Evolutionary conservation across 2,113 vertebrate species (phyloP), one percentile per base, ranked within the genome.

Genomic region (Neomonachus schauinslandi): DNA sequence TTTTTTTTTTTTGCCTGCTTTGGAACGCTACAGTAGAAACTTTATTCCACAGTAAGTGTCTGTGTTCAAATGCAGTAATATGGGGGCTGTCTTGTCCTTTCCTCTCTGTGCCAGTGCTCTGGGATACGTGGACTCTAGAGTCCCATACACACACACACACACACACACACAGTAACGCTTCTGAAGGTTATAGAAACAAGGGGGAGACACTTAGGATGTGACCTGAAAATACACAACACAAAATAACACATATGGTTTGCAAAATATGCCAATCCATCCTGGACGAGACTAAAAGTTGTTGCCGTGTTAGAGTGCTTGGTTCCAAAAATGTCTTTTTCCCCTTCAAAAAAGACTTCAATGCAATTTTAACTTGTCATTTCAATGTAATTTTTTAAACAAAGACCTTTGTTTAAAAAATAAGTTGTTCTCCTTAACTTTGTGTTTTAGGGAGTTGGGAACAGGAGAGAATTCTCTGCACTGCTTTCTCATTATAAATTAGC

Each of bases 351-450:
- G 26, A 88, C 61, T 51, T 86, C 22, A 36, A 31, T 53, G 33
- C 57, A 19, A 83, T 6, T 82, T 4, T n/a, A 76, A 83, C 46
- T 10, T 67, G 22, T 53, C 24, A 86, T 74, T 57, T 59, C 76
- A 94, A 82, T 59, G 55, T 15, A 36, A 51, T 49, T 55, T 92
- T 89, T 91, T 81, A 85, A 96, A 92, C 14, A 88, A 77, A 80
- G 22, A 63, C 80, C 74, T 94, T 39, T 39, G 39, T 39, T 39
- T 39, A 39, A 76, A 95, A 49, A 74, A n/a, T 28, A 91, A 80
- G 13, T 28, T 13, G 0, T 85, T 80, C 31, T 84, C 2, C 15
- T 31, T 46, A 85, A 33, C 18, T 91, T 7, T 74, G 63, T 72
- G 42, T 72, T 91, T 88, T 57, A 74, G 57, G 39, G 26, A 85